phyloP scores from a whole-genome alignment of 2,888 invertebrate species.

The Xestoiulus laeticollis region DNA sequence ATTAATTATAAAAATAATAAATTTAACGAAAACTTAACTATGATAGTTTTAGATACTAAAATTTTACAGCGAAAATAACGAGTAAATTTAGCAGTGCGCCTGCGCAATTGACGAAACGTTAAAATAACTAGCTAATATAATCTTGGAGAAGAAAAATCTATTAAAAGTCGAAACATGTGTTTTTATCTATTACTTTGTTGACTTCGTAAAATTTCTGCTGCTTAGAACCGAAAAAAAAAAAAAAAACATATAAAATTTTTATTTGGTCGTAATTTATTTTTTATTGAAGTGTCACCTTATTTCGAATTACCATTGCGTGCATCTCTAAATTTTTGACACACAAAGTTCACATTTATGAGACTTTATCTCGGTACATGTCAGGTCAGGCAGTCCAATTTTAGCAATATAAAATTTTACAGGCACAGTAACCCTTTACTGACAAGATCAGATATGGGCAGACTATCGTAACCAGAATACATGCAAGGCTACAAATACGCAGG shows the following conservation, averaged over 20 bases:
- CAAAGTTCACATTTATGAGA: conserved; percentile 9
- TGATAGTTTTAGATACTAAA: neutral
- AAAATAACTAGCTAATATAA: neutral
- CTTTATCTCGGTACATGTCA: conserved; percentile 28
- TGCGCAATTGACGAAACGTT: neutral
- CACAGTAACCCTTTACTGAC: conserved; percentile 51
- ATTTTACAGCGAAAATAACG: neutral
- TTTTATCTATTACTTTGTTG: neutral
- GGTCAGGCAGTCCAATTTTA: conserved; percentile 32
- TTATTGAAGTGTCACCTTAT: conserved; percentile 37
- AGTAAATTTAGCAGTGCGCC: neutral
- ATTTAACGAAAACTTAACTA: conserved; percentile 16
- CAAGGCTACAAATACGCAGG: neutral
- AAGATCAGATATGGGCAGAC: neutral
- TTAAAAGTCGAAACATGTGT: conserved; percentile 16
- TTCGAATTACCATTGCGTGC: conserved; percentile 33
- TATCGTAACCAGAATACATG: conserved; percentile 15
- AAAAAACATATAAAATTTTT: neutral
- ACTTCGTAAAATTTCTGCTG: neutral
- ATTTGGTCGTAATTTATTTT: conserved; percentile 33
- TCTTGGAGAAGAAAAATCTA: neutral
- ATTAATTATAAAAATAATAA: conserved; percentile 5
- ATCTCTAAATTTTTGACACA: conserved; percentile 32
- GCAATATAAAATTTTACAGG: conserved; percentile 44
- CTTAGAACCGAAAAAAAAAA: neutral